phyloP scores from a whole-genome alignment of 2,797 vertebrate species.

The Liasis olivaceus region DNA sequence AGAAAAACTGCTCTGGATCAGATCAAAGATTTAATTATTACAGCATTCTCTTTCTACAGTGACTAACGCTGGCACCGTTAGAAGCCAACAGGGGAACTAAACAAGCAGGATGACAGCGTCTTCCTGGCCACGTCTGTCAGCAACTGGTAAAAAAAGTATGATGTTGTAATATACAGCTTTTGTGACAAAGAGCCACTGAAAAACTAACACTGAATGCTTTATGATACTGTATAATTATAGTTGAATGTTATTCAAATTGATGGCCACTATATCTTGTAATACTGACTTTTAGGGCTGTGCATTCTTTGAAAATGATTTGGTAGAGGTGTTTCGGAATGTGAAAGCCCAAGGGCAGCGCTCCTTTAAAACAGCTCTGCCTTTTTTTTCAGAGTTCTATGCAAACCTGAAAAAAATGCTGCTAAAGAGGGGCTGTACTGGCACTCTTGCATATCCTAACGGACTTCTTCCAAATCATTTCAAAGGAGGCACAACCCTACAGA shows the following conservation, averaged over 20 bases:
- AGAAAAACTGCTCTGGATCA: neutral
- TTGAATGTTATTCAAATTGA: neutral
- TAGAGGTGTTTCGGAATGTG: neutral
- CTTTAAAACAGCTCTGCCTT: neutral
- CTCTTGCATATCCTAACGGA: neutral
- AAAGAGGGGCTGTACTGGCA: neutral
- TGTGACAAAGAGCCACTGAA: neutral
- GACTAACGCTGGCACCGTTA: neutral
- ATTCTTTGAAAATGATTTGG: neutral
- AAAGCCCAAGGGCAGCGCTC: neutral
- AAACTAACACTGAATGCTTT: neutral
- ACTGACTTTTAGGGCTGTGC: neutral
- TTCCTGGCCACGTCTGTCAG: neutral
- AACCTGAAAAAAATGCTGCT: neutral
- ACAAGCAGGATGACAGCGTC: neutral
- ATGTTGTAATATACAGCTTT: neutral
- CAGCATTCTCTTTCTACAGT: neutral
- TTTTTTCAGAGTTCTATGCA: neutral
- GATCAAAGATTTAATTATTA: neutral
- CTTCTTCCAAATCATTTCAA: neutral
- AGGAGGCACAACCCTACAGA: neutral
- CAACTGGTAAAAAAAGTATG: neutral
- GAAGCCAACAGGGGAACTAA: neutral
- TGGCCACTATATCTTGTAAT: neutral
- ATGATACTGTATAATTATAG: neutral